phyloP scores from a whole-genome alignment of 2,113 vertebrate species.

The Saiga tatarica region DNA sequence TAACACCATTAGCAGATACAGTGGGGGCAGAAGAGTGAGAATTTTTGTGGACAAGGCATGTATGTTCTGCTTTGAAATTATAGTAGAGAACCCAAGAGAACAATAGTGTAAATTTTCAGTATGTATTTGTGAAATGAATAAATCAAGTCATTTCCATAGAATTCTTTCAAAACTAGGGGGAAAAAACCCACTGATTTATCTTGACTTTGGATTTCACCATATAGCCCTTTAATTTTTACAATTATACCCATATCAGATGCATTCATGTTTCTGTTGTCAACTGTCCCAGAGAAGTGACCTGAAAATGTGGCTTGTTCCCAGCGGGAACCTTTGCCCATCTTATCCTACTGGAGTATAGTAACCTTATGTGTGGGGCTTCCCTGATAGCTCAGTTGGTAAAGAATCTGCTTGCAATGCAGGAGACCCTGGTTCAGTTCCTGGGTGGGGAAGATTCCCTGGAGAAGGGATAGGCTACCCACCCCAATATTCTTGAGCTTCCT shows the following conservation, averaged over 20 bases:
- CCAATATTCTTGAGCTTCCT: not conserved
- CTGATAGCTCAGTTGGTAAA: not conserved
- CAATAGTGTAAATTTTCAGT: not conserved
- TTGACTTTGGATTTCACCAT: not conserved
- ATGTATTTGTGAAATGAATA: not conserved
- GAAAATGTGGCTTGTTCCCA: not conserved
- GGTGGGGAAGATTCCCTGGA: not conserved
- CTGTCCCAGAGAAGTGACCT: not conserved
- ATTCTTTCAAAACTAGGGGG: not conserved
- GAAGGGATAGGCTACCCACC: not conserved
- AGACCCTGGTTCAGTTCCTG: accelerated
- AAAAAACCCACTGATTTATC: not conserved
- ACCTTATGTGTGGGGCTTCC: not conserved
- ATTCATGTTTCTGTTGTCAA: not conserved
- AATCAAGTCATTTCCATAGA: not conserved
- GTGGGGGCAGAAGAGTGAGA: too few relatives aligned
- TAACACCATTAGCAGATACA: not conserved
- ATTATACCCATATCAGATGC: not conserved
- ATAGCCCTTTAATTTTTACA: not conserved
- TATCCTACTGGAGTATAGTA: not conserved
- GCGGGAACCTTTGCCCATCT: not conserved
- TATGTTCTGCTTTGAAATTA: not conserved
- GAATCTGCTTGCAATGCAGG: not conserved
- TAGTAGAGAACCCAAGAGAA: not conserved
- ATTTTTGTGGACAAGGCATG: not conserved